phyloP scores from a whole-genome alignment of 2,113 vertebrate genomes.

The Pomatostomus ruficeps region DNA sequence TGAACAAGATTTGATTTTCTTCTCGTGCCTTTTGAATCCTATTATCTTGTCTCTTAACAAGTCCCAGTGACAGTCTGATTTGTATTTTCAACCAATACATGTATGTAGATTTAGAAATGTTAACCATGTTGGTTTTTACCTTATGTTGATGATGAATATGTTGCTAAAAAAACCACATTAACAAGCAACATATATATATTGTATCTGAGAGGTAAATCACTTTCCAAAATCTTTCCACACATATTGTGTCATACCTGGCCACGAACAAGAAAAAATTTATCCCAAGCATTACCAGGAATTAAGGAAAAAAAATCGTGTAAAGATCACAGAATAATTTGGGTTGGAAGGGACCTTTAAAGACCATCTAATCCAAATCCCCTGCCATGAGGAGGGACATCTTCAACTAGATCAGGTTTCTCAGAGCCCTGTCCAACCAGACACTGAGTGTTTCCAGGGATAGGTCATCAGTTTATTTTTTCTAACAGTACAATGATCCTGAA shows the following conservation, averaged over 20 bases:
- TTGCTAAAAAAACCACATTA: background rate
- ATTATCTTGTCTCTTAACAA: background rate
- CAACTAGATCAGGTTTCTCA: background rate
- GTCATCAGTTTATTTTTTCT: background rate
- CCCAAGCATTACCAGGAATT: background rate
- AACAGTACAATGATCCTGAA: background rate
- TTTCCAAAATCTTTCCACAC: background rate
- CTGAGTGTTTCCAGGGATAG: background rate
- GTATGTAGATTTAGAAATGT: background rate
- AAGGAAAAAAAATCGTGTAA: background rate
- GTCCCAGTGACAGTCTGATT: background rate
- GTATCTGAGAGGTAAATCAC: background rate
- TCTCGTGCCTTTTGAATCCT: background rate
- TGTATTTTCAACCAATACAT: background rate
- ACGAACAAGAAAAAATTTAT: background rate
- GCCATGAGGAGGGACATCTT: background rate
- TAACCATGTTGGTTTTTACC: background rate
- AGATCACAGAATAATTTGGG: background rate
- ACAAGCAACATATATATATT: background rate
- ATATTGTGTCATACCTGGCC: background rate
- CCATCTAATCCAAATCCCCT: background rate
- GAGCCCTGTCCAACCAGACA: background rate
- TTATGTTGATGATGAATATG: background rate
- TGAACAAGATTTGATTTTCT: background rate
- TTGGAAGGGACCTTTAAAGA: background rate